Conservation (phyloP, 1,140 invertebrate species). For the Aphis gossypii region DNA sequence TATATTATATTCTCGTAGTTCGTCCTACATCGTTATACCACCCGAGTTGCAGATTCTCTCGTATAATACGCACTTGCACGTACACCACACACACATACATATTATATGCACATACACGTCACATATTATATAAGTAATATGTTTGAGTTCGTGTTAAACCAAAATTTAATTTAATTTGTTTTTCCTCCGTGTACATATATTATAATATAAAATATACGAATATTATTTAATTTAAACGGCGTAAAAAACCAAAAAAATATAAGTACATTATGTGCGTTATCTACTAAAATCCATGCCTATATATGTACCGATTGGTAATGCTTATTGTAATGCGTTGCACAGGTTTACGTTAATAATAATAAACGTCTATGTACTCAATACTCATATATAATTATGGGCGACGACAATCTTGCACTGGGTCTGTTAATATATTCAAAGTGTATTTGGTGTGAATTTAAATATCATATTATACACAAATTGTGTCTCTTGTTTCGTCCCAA, state of each 20-base stretch:
- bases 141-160: not conserved
- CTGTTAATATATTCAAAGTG: not conserved
- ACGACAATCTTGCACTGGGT: not conserved
- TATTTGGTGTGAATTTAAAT: not conserved
- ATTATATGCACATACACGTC: too few species aligned
- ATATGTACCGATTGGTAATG: not conserved
- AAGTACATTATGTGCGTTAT: not conserved
- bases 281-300: not conserved
- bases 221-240: constrained; percentile 4
- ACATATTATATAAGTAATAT: not conserved
- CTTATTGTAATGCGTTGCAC: not conserved
- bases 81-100: not conserved
- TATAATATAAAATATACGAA: not conserved
- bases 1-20: not conserved
- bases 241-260: not conserved
- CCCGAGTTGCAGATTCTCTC: not conserved
- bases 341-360: not conserved
- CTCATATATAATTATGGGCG: not conserved
- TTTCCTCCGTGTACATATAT: not conserved
- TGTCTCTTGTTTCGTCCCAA: not conserved
- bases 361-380: not conserved
- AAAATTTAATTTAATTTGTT: constrained; percentile 22
- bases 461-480: not conserved
- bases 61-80: not conserved
- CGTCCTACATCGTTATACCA: not conserved